These are phyloP conservation scores for Marcusenius ussheri DNA, from an alignment of 2,113 vertebrate species.

Conservation along the genomic window DNA sequence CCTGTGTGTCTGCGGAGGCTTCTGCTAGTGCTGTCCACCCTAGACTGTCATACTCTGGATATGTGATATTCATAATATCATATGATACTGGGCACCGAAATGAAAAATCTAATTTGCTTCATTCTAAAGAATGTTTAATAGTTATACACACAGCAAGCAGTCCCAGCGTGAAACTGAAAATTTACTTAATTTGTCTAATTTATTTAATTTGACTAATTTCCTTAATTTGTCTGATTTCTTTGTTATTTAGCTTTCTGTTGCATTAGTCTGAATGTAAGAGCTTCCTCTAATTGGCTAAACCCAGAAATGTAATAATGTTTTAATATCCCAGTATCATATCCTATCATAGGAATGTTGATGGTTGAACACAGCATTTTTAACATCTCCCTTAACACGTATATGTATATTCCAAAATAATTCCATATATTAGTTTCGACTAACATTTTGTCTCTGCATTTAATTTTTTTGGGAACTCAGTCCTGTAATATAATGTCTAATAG, in stretches of 20 bases:
- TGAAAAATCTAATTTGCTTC: background rate
- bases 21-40: background rate
- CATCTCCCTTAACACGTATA: background rate
- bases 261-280: background rate
- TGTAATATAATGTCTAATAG: background rate
- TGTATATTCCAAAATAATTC: background rate
- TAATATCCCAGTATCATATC: background rate
- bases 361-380: background rate
- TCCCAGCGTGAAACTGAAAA: background rate
- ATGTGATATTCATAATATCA: slow-evolving; percentile 1
- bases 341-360: background rate
- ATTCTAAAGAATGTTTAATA: background rate
- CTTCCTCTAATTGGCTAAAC: background rate
- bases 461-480: background rate
- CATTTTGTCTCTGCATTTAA: slow-evolving; percentile 2
- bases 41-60: background rate
- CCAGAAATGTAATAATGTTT: background rate
- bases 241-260: background rate
- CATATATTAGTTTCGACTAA: background rate
- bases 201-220: background rate
- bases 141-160: background rate
- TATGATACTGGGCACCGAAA: slow-evolving; percentile 12
- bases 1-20: slow-evolving; percentile 46
- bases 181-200: background rate
- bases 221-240: background rate